Evolutionary conservation across 2,113 vertebrate species (phyloP), one percentile per base, ranked within the genome.

Genomic region (Sula dactylatra): DNA sequence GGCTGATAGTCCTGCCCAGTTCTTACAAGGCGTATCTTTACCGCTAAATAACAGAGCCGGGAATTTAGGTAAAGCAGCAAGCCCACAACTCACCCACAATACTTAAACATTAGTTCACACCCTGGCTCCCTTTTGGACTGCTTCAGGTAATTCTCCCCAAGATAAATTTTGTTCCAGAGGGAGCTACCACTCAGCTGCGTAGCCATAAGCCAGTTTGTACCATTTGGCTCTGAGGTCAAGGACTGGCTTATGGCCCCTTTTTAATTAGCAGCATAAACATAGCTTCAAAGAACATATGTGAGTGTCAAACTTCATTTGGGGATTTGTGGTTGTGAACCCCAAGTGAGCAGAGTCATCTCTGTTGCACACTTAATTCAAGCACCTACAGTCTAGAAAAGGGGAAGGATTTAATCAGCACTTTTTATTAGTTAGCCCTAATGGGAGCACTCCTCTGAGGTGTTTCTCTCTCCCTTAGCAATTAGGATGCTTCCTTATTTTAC

Each of bases 241-340:
- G 31, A n/a, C 22, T 93, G 93, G 89, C 90, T 89, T 65, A 45
- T 5, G 11, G 78, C 52, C 69, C 17, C 11, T 82, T 88, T 95
- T 84, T 79, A 93, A 91, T 90, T 82, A 91, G 69, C 54, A 80
- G 81, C 74, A 61, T 54, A 90, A 93, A 91, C 25, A n/a, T 4
- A 22, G 38, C 70, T 95, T 96, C 84, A 93, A 87, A 96, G 84
- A 90, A 56, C 81, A 54, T 84, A 71, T 38, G 82, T 95, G 84
- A 82, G 50, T 76, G 74, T 94, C 74, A 91, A 40, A 73, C 27
- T 49, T 95, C 66, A 72, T 95, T 82, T 94, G 52, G 84, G 34
- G 47, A 84, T 82, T 52, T 84, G 61, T 61, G 61, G 52, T 69
- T 85, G 52, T 85, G 81, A 95, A 93, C 61, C 61, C 36, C 78